Evolutionary conservation across 2,113 vertebrate species (phyloP), one percentile per base, ranked within the genome.

Genomic region (Zosterops japonicus): DNA sequence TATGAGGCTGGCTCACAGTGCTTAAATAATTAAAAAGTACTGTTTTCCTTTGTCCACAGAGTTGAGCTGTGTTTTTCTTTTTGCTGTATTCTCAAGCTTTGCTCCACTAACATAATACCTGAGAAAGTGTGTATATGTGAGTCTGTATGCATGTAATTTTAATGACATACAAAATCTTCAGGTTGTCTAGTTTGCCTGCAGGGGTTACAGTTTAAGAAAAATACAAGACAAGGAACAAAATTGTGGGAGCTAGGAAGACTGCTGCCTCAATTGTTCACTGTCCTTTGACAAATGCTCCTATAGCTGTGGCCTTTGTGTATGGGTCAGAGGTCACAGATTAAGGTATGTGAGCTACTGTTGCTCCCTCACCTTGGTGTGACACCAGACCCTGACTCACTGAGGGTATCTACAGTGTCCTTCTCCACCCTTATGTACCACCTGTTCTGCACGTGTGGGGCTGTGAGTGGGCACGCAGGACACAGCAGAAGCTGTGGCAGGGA

Each of bases 331-430:
- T 56, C 72, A 75, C 2, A 22, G 60, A 8, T 28, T 33, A 56
- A 42, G 7, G 15, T 29, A 36, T 20, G 59, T 11, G 31, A 42
- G 24, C 59, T 74, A 19, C 8, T 81, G 35, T 11, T 77, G 27
- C 14, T 78, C 60, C 29, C 63, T 77, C 71, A 39, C 36, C 52
- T 80, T 41, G 64, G 16, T 28, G 3, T 20, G 21, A 17, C 71
- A 72, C 0, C 6, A 88, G 47, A 46, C 10, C 49, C 5, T 59
- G 50, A 11, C 23, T n/a, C 23, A 20, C 31, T 10, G 22, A 21
- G 41, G 2, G 10, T 33, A 15, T 9, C 14, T 7, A 1, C 0
- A 0, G 23, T 7, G 22, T 1, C 0, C 9, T 56, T 14, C 49
- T 42, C 28, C 53, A 50, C 21, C 27, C 33, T 39, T 3, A 1